Evolutionary conservation across 2,888 invertebrate species (phyloP), one percentile per base, ranked within the genome.

Genomic region (Melanostoma mellinum): DNA sequence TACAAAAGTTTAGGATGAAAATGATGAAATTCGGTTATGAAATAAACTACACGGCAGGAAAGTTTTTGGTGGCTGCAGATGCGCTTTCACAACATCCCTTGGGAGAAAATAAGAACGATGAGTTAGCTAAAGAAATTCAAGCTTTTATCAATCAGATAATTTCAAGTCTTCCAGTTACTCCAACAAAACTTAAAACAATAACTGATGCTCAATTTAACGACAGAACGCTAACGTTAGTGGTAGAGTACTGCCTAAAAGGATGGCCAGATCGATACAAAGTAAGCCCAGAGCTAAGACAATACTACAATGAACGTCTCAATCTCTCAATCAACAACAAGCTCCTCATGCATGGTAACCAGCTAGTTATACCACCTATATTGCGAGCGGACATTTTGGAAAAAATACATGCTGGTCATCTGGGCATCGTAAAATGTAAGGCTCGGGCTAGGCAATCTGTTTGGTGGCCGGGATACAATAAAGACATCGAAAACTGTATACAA

Each of bases 1-100:
- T 86, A 32, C 85, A 87, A 48, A 75, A 53, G 10, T 53, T 85
- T 44, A 53, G 71, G 44, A 73, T 85, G 69, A 85, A 65, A 55
- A 30, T 86, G 30, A 75, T 85, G 67, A 67, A 67, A 10, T 86
- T 84, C 73, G 76, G 65, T 10, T 58, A 76, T 10, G 53, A 60
- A 35, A 75, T 86, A 30, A 61, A 65, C 30, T 85, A 84, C 61
- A 86, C 56, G n/a, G 65, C 81, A 46, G 85, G 82, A 2, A 82
- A 74, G 60, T 81, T 75, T 61, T 44, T 85, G 20, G 72, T 77
- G 50, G 78, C 81, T 38, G 86, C 81, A 6, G 85, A 85, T 73
- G 82, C 85, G n/a, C 69, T 85, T 50, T 80, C 82, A 8, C 53
- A 76, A 4, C 67, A 69, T 50, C 74, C 48, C n/a, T n/a, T n/a